These are phyloP conservation scores for Phengaris arion DNA, from an alignment of 2,888 invertebrate genomes.

Conservation along the genomic window DNA sequence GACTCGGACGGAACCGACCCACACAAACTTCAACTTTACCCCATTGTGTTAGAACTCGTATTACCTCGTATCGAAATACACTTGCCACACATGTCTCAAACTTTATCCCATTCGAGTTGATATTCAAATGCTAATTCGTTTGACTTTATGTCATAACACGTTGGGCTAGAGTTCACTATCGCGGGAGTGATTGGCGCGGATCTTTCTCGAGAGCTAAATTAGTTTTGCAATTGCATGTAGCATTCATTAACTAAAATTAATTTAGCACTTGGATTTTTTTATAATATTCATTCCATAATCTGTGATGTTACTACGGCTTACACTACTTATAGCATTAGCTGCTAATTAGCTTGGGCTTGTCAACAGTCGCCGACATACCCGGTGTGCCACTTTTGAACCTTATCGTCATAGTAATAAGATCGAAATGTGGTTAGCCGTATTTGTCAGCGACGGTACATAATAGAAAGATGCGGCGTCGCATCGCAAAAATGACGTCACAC, in stretches of 20 bases:
- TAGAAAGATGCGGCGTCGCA: too few relatives aligned
- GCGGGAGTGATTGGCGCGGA: neutral
- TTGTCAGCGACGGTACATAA: too few relatives aligned
- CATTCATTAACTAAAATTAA: conserved; percentile 38
- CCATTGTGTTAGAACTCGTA: conserved; percentile 34
- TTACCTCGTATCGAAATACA: conserved; percentile 33
- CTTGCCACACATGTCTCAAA: conserved; percentile 30
- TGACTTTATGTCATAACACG: conserved; percentile 29
- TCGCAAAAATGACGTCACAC: too few relatives aligned
- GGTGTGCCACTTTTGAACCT: too few relatives aligned
- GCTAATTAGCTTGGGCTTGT: neutral
- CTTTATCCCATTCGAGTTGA: conserved; percentile 36
- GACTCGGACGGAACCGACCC: conserved; percentile 34
- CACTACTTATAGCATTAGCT: neutral
- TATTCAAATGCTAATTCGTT: conserved; percentile 33
- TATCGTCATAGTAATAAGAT: too few relatives aligned
- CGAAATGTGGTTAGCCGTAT: too few relatives aligned
- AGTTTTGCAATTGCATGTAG: conserved; percentile 32
- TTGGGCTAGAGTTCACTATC: conserved; percentile 22
- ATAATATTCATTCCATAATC: neutral
- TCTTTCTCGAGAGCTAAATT: conserved; percentile 21
- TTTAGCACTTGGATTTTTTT: conserved; percentile 38
- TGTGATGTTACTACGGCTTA: neutral
- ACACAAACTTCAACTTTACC: conserved; percentile 36
- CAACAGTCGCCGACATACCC: too few relatives aligned